phyloP scores from a whole-genome alignment of 2,113 vertebrate genomes.

The Gymnarchus niloticus region DNA sequence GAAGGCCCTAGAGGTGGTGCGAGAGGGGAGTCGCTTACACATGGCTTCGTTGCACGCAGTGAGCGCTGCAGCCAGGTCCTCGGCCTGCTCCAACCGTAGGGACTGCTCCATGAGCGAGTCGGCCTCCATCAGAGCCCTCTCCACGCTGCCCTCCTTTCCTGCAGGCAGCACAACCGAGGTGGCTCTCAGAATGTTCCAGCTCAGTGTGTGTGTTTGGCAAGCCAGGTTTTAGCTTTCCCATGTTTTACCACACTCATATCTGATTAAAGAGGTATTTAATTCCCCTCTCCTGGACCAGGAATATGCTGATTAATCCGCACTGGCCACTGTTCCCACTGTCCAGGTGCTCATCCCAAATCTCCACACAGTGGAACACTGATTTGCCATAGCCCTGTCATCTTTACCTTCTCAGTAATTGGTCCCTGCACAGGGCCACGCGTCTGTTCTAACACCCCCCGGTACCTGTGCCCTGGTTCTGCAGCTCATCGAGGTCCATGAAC shows the following conservation, averaged over 20 bases:
- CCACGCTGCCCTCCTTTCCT: constrained; percentile 86
- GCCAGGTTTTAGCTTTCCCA: no score
- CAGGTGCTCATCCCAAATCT: not conserved
- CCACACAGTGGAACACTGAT: no score
- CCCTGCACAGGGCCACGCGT: not conserved
- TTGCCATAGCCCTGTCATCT: no score
- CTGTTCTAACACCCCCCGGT: not conserved
- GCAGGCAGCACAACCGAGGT: constrained; percentile 54
- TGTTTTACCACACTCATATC: no score
- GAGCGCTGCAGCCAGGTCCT: constrained; percentile 84
- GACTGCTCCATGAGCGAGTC: constrained; percentile 90
- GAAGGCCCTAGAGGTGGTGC: not conserved
- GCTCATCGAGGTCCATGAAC: constrained; percentile 93
- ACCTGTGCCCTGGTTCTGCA: constrained; percentile 78
- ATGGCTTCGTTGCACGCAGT: constrained; percentile 91
- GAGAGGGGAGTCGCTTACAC: constrained; percentile 79
- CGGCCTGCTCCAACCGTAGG: constrained; percentile 83
- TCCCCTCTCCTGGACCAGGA: no score
- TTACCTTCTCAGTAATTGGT: no score
- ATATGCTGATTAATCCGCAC: not conserved
- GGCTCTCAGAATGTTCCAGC: not conserved
- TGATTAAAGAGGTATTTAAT: no score
- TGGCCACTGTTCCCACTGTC: not conserved
- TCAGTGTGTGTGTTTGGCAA: not conserved
- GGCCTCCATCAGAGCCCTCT: constrained; percentile 84